Evolutionary conservation across 2,888 invertebrate genomes (phyloP).

Genomic region (Rutpela maculata): DNA sequence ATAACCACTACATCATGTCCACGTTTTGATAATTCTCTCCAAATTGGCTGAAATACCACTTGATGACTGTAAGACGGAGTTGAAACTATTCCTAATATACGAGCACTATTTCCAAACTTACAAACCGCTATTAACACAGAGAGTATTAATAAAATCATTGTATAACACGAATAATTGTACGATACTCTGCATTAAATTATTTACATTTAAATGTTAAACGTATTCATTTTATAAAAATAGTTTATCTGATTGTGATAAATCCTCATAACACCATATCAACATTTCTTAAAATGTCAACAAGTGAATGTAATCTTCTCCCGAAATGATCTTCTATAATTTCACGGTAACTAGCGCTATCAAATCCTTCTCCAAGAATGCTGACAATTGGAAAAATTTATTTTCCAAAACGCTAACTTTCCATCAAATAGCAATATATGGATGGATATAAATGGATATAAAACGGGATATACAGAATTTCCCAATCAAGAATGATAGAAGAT

Average conservation of each 20-base stretch:
- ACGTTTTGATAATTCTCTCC: slow-evolving; percentile 57
- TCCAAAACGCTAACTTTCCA: slow-evolving; percentile 60
- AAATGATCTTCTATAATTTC: slow-evolving; percentile 57
- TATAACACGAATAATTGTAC: too few relatives aligned
- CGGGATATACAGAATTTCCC: not conserved
- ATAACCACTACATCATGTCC: slow-evolving; percentile 61
- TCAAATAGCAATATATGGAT: not conserved
- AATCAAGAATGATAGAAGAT: not conserved
- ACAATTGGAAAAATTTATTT: slow-evolving; percentile 48
- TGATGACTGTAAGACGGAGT: slow-evolving; percentile 62
- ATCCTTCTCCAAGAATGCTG: not conserved
- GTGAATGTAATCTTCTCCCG: slow-evolving; percentile 56
- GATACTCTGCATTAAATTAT: too few relatives aligned
- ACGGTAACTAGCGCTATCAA: not conserved
- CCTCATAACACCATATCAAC: slow-evolving; percentile 66
- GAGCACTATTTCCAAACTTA: slow-evolving; percentile 22
- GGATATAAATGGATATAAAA: slow-evolving; percentile 2
- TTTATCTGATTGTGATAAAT: too few relatives aligned
- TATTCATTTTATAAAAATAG: too few relatives aligned
- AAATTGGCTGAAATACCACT: slow-evolving; percentile 59
- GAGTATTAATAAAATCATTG: too few relatives aligned
- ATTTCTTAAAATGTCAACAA: slow-evolving; percentile 58
- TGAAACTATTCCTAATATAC: slow-evolving; percentile 57
- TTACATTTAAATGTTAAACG: too few relatives aligned
- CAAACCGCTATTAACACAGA: too few relatives aligned